phyloP scores from a whole-genome alignment of 1,140 invertebrate species.

The Colletes gigas region DNA sequence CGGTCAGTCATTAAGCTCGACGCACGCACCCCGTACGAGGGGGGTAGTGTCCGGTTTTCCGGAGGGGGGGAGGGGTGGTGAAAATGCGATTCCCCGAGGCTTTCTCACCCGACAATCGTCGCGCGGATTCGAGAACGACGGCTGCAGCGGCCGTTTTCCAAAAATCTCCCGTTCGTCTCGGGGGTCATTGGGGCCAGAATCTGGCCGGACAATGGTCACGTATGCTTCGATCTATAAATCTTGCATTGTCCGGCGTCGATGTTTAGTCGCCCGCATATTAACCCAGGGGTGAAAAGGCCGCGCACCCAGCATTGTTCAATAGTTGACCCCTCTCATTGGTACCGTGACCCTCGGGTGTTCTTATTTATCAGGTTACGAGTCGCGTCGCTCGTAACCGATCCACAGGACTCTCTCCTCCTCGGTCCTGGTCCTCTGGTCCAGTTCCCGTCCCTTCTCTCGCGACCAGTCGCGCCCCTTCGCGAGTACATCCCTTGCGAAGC shows the following conservation, averaged over 20 bases:
- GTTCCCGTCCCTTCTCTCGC: neutral
- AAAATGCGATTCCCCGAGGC: slow-evolving; percentile 37
- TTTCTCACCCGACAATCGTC: slow-evolving; percentile 49
- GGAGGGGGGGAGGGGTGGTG: slow-evolving; percentile 26
- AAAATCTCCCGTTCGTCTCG: slow-evolving; percentile 37
- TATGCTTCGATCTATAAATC: slow-evolving; percentile 78
- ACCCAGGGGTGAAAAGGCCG: slow-evolving; percentile 77
- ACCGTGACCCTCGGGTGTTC: slow-evolving; percentile 70
- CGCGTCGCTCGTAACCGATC: slow-evolving; percentile 61
- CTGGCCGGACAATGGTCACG: slow-evolving; percentile 69
- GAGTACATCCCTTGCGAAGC: neutral
- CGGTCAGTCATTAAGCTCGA: slow-evolving; percentile 38
- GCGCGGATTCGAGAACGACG: slow-evolving; percentile 25
- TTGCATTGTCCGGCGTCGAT: slow-evolving; percentile 77
- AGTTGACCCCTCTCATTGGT: slow-evolving; percentile 74
- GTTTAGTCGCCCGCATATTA: slow-evolving; percentile 81
- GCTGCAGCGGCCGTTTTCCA: slow-evolving; percentile 37
- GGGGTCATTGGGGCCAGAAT: slow-evolving; percentile 15
- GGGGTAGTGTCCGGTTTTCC: slow-evolving; percentile 41
- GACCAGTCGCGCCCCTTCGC: neutral
- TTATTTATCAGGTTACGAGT: slow-evolving; percentile 78
- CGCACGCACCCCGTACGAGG: neutral
- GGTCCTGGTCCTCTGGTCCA: neutral
- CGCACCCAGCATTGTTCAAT: slow-evolving; percentile 76
- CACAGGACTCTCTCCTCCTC: slow-evolving; percentile 32